These are phyloP conservation scores for Cinclus mexicanus DNA, from an alignment of 2,113 vertebrate species.

Conservation along the genomic window DNA sequence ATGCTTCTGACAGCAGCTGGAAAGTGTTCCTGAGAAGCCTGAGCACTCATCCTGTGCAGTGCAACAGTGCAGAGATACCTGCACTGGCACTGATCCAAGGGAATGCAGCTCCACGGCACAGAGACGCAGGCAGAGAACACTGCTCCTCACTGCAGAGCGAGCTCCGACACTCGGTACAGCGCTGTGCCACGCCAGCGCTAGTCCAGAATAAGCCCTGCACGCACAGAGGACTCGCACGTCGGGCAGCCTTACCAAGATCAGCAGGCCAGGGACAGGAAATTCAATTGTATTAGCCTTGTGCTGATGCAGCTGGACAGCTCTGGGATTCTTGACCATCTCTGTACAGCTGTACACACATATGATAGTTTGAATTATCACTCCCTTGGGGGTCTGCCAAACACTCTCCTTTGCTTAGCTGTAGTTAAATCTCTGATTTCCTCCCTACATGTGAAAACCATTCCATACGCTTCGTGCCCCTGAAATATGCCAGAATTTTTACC, in stretches of 20 bases:
- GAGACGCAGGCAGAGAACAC: background rate
- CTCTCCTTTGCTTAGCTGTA: background rate
- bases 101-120: background rate
- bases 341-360: background rate
- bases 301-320: background rate
- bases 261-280: background rate
- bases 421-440: background rate
- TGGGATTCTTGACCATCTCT: background rate
- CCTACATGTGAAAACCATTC: background rate
- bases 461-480: background rate
- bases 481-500: background rate
- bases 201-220: background rate
- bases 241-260: background rate
- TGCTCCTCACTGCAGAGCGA: background rate
- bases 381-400: background rate
- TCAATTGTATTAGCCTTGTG: background rate
- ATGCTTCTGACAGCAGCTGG: background rate
- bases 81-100: background rate
- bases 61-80: background rate
- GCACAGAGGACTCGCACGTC: background rate
- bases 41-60: background rate
- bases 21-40: background rate
- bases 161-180: rapidly evolving
- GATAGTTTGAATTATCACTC: background rate
- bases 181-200: background rate